Evolutionary conservation across 2,113 vertebrate species (phyloP), one percentile per base, ranked within the genome.

Genomic region (Anguilla rostrata): DNA sequence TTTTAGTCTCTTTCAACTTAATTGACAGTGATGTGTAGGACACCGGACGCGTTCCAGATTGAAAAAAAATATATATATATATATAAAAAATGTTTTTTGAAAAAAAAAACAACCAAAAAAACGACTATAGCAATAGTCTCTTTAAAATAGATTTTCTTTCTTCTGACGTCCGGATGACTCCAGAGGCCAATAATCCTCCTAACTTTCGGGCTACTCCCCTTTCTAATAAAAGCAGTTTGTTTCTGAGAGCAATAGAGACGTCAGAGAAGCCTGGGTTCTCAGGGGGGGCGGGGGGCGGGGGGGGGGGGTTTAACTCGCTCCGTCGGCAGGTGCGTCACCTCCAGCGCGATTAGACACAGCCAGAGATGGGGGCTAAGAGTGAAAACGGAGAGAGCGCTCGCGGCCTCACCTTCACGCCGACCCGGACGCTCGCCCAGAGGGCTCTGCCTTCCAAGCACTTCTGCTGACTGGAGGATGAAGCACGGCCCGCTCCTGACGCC

Each of bases 21-120:
- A 83, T 79, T 87, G 83, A 84, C 56, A 83, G 26, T 22, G 80
- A 46, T 9, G 49, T 20, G 43, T 60, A 66, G 78, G 83, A 87
- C 20, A 43, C 49, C 29, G 8, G 39, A 79, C 29, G 22, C 39
- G 14, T 53, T 75, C 81, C 78, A 53, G 79, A 39, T 16, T 4
- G 22, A 34, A 63, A 46, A 46, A 46, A 46, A 46, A 46, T 6
- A 46, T n/a, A n/a, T n/a, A n/a, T n/a, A n/a, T n/a, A n/a, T n/a
- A n/a, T 34, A 34, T 34, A 34, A 34, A 34, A 34, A 34, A 34
- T 34, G 34, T 34, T 34, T 34, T 34, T 34, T 34, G 34, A 34
- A 34, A 34, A n/a, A 34, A 34, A 34, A 34, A 34, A 34, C 34
- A 34, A 34, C 34, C 0, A 53, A 53, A 53, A 15, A 53, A 53